These are phyloP conservation scores for Ophion ventricosus DNA, from an alignment of 2,888 invertebrate species.

Conservation along the genomic window DNA sequence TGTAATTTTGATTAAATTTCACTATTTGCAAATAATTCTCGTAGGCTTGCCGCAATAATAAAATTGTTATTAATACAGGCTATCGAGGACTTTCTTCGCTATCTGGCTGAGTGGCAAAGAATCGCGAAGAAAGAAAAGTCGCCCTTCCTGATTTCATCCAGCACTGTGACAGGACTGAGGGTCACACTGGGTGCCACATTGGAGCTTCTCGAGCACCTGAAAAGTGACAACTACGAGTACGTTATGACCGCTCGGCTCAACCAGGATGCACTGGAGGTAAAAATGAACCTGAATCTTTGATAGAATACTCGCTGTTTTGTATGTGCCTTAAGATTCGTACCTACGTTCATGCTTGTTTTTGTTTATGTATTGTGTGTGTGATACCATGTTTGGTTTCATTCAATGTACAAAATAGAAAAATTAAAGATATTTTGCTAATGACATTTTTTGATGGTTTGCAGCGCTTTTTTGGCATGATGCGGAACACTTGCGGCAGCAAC, in stretches of 20 bases:
- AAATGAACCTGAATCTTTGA: conserved; percentile 18
- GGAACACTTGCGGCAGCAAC: conserved; percentile 64
- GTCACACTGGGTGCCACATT: conserved; percentile 60
- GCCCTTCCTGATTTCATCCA: conserved; percentile 23
- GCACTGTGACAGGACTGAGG: conserved; percentile 60
- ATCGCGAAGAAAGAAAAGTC: conserved; percentile 16
- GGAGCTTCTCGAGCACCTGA: conserved; percentile 50
- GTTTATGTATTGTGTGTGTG: conserved; percentile 6
- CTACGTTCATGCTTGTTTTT: conserved; percentile 15
- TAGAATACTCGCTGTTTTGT: conserved; percentile 26
- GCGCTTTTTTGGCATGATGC: conserved; percentile 66
- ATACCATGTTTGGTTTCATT: conserved; percentile 18
- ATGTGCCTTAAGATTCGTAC: conserved; percentile 16
- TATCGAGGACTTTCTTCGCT: conserved; percentile 34
- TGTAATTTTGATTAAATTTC: background rate
- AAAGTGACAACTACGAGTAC: conserved; percentile 52
- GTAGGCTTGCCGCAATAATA: conserved; percentile 21
- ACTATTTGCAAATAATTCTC: conserved; percentile 28
- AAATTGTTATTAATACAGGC: conserved; percentile 35
- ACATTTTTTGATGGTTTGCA: conserved; percentile 45
- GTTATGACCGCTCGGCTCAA: conserved; percentile 67
- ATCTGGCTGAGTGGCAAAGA: conserved; percentile 31
- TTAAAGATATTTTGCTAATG: conserved; percentile 15
- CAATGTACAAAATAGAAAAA: conserved; percentile 22
- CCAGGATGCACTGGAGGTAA: conserved; percentile 67